These are phyloP conservation scores for Apamea crenata DNA, from an alignment of 2,888 invertebrate genomes.

Conservation along the genomic window DNA sequence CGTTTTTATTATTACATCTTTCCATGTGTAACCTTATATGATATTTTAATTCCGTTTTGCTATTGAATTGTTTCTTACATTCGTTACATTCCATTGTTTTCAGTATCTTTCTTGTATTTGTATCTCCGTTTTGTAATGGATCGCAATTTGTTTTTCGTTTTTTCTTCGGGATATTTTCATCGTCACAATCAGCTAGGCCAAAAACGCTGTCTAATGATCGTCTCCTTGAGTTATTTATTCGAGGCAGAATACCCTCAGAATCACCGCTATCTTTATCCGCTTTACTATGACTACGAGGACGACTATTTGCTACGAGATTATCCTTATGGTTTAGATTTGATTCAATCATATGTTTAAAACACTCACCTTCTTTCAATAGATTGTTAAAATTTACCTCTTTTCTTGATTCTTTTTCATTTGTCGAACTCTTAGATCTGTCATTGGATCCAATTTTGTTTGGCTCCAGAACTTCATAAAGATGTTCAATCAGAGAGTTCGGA, in stretches of 20 bases:
- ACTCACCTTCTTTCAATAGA: slow-evolving; percentile 1
- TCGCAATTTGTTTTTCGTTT: neutral
- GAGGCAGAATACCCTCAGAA: neutral
- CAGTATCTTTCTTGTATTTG: neutral
- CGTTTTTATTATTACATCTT: neutral
- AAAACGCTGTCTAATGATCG: neutral
- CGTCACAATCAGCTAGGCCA: neutral
- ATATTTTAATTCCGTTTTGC: slow-evolving; percentile 13
- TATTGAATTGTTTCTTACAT: slow-evolving; percentile 14
- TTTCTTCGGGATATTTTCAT: slow-evolving; percentile 6
- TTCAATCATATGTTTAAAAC: neutral
- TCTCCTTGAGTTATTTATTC: neutral
- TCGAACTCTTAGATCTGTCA: neutral
- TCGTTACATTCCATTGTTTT: slow-evolving; percentile 27
- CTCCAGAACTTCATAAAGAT: slow-evolving; percentile 79
- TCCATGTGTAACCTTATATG: slow-evolving; percentile 19
- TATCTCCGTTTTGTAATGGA: neutral
- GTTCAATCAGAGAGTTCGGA: slow-evolving; percentile 78
- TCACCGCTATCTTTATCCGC: slow-evolving; percentile 6
- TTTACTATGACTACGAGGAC: neutral
- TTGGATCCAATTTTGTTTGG: slow-evolving; percentile 58
- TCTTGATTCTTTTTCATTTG: neutral
- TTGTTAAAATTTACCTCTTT: neutral
- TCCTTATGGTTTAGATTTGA: slow-evolving; percentile 16
- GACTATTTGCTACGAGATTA: neutral